phyloP scores from a whole-genome alignment of 2,888 invertebrate genomes.

The Laspeyria flexula region DNA sequence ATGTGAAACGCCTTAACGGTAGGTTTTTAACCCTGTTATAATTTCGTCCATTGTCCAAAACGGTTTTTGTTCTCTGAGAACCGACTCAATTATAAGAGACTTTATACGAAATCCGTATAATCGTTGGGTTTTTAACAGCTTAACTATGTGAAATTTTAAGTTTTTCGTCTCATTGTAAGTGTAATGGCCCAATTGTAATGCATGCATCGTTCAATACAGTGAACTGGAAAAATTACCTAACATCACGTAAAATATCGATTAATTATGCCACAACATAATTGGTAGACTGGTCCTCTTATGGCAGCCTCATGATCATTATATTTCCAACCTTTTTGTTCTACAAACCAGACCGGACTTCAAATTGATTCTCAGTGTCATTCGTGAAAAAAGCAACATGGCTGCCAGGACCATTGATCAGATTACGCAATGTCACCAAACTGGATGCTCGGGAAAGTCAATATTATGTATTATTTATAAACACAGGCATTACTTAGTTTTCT shows the following conservation, averaged over 20 bases:
- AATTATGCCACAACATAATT: conserved; percentile 19
- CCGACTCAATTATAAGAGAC: conserved; percentile 78
- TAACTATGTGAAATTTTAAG: conserved; percentile 82
- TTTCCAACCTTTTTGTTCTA: conserved; percentile 59
- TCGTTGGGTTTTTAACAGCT: conserved; percentile 80
- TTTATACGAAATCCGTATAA: conserved; percentile 81
- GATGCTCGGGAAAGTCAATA: conserved; percentile 71
- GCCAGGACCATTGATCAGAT: conserved; percentile 81
- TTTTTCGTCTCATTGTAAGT: conserved; percentile 78
- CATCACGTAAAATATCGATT: conserved; percentile 24
- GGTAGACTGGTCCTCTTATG: conserved; percentile 58
- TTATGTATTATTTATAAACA: conserved; percentile 73
- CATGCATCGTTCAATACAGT: conserved; percentile 25
- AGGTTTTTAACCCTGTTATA: conserved; percentile 78
- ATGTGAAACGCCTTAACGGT: conserved; percentile 79
- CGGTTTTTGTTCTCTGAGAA: conserved; percentile 82
- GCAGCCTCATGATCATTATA: conserved; percentile 56
- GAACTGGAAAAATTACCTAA: conserved; percentile 4
- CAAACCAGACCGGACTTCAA: conserved; percentile 66
- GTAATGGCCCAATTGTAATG: conserved; percentile 54
- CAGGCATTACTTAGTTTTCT: conserved; percentile 45
- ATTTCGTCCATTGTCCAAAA: conserved; percentile 83
- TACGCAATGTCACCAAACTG: conserved; percentile 82
- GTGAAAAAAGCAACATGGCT: conserved; percentile 66
- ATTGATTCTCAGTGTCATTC: conserved; percentile 71